phyloP scores from a whole-genome alignment of 1,140 invertebrate genomes.

The Ericerus pela region DNA sequence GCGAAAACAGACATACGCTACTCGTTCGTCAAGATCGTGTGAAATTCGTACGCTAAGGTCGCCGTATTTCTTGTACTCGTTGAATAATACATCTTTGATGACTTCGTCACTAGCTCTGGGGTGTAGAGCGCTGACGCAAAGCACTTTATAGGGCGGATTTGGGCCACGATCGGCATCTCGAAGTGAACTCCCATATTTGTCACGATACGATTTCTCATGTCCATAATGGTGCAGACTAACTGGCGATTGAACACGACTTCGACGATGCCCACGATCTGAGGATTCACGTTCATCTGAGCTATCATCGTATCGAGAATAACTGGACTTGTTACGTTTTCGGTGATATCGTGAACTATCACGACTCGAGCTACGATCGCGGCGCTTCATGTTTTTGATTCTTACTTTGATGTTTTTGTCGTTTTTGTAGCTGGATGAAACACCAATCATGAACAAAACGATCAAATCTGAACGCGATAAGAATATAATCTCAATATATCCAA shows the following conservation, averaged over 20 bases:
- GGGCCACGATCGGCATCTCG: slow-evolving; percentile 43
- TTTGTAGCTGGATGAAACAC: no score
- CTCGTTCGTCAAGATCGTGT: slow-evolving; percentile 74
- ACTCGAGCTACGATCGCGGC: slow-evolving; percentile 57
- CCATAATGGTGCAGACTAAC: slow-evolving; percentile 53
- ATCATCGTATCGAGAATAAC: slow-evolving; percentile 66
- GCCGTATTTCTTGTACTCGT: slow-evolving; percentile 91
- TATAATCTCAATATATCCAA: no score
- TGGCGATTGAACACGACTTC: slow-evolving; percentile 26
- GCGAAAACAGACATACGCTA: slow-evolving; percentile 90
- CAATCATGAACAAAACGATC: no score
- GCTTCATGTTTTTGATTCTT: slow-evolving; percentile 45
- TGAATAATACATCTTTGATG: slow-evolving; percentile 79
- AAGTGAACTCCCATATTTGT: slow-evolving; percentile 54
- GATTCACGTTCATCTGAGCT: slow-evolving; percentile 69
- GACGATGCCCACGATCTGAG: slow-evolving; percentile 54
- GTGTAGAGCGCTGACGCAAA: slow-evolving; percentile 84
- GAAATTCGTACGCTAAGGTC: slow-evolving; percentile 86
- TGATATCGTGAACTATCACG: slow-evolving; percentile 58
- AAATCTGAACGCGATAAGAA: no score
- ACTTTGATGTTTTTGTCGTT: slow-evolving; percentile 16
- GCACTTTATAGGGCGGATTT: slow-evolving; percentile 69
- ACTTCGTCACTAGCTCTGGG: slow-evolving; percentile 85
- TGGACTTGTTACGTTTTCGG: slow-evolving; percentile 56
- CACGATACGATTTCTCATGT: slow-evolving; percentile 51